These are phyloP conservation scores for Ophonus ardosiacus DNA, from an alignment of 2,888 invertebrate genomes.

Conservation along the genomic window DNA sequence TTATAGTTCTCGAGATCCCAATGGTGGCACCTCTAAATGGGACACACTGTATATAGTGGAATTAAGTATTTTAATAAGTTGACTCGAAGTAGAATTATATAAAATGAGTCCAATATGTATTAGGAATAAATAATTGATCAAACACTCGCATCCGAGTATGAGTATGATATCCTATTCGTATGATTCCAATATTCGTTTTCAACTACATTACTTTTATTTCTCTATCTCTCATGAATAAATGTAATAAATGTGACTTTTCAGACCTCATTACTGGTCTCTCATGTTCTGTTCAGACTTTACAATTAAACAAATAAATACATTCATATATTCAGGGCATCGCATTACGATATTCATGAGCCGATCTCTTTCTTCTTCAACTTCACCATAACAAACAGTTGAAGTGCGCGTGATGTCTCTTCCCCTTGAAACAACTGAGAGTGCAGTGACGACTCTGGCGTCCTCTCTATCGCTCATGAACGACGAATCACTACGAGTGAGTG, in stretches of 20 bases:
- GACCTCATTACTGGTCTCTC: neutral
- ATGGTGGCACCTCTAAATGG: too few relatives aligned
- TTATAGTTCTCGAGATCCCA: too few relatives aligned
- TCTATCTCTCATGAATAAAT: neutral
- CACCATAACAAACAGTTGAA: slow-evolving; percentile 36
- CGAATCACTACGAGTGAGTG: slow-evolving; percentile 7
- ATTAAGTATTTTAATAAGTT: too few relatives aligned
- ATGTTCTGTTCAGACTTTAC: neutral
- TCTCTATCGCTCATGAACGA: slow-evolving; percentile 1
- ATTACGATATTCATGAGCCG: slow-evolving; percentile 28
- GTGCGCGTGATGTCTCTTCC: slow-evolving; percentile 24
- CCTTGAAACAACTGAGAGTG: slow-evolving; percentile 20
- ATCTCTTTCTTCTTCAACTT: slow-evolving; percentile 32
- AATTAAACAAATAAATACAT: slow-evolving; percentile 34
- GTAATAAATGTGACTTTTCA: neutral
- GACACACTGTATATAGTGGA: too few relatives aligned
- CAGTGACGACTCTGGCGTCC: neutral
- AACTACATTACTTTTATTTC: too few relatives aligned
- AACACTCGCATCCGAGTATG: too few relatives aligned
- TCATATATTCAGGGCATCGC: slow-evolving; percentile 14
- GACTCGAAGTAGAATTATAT: too few relatives aligned
- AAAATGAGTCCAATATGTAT: too few relatives aligned
- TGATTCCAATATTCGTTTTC: too few relatives aligned
- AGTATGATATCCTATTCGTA: too few relatives aligned
- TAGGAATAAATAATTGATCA: too few relatives aligned